These are phyloP conservation scores for Scomber colias DNA, from an alignment of 2,113 vertebrate genomes.

Conservation along the genomic window DNA sequence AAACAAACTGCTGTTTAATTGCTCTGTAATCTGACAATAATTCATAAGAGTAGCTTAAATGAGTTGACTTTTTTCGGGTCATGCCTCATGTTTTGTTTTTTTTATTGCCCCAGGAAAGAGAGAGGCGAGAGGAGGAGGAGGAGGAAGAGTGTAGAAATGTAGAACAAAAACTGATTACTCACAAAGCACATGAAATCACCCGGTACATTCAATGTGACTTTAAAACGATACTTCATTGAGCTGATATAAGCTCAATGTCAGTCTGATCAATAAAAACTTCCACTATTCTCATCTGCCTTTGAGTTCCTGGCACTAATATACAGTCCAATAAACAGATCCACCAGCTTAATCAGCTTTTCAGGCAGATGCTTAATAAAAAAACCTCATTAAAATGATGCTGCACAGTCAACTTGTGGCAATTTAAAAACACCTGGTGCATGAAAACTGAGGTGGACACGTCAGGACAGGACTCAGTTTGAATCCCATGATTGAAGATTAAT, in stretches of 20 bases:
- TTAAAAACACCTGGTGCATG: background rate
- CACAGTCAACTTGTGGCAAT: background rate
- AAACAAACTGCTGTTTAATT: slow-evolving; percentile 1
- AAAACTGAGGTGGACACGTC: background rate
- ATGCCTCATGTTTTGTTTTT: background rate
- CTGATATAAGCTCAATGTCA: background rate
- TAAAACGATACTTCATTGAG: background rate
- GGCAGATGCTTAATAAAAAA: background rate
- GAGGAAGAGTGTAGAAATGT: background rate
- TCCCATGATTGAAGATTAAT: too few species aligned
- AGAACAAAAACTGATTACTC: background rate
- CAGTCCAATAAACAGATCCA: background rate
- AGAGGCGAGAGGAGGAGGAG: too few species aligned
- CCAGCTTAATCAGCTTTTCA: background rate
- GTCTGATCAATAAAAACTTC: background rate
- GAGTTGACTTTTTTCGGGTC: background rate
- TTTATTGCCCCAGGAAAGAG: background rate
- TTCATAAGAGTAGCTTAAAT: background rate
- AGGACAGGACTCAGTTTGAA: background rate
- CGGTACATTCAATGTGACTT: background rate
- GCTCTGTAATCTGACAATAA: background rate
- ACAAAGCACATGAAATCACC: slow-evolving; percentile 1
- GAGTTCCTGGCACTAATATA: background rate
- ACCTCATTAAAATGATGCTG: background rate
- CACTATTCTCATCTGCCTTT: background rate